Percentiles rank a stretch among this genome's conserved stretches.
These are phyloP conservation scores for Aphaenogaster ashmeadi DNA, from an alignment of 1,140 invertebrate genomes.

Conservation along the genomic window DNA sequence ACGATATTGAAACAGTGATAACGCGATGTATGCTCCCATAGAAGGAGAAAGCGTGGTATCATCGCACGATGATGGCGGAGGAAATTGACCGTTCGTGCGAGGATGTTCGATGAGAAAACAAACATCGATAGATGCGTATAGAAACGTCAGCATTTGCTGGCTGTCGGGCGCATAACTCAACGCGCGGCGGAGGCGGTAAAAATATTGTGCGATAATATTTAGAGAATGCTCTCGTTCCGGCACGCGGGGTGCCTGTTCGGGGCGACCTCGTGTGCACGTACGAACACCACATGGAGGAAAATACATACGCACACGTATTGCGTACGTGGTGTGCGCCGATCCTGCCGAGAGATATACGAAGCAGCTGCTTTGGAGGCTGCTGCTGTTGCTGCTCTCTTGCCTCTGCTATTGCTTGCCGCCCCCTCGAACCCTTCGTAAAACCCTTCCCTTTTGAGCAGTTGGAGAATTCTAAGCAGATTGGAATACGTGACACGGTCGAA, in stretches of 20 bases:
- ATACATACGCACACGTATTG: conserved; percentile 44
- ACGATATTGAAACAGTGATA: conserved; percentile 31
- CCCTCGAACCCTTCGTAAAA: conserved; percentile 15
- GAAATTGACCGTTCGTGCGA: conserved; percentile 12
- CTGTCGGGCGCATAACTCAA: conserved; percentile 34
- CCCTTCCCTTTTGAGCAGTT: neutral
- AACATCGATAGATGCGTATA: conserved; percentile 54
- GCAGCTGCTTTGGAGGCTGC: conserved; percentile 74
- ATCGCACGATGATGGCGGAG: neutral
- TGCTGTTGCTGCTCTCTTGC: conserved; percentile 58
- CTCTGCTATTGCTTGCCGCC: conserved; percentile 51
- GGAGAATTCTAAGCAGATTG: conserved; percentile 16
- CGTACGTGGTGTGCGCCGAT: conserved; percentile 75
- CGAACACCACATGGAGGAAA: conserved; percentile 45
- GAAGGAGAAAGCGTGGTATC: conserved; percentile 14
- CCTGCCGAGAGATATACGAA: conserved; percentile 81
- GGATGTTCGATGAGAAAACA: conserved; percentile 55
- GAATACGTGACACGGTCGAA: neutral
- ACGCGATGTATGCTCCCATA: neutral
- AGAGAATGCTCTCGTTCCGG: conserved; percentile 77
- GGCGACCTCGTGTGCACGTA: conserved; percentile 55
- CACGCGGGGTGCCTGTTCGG: conserved; percentile 68
- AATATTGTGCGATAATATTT: conserved; percentile 82
- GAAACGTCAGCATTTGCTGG: conserved; percentile 50
- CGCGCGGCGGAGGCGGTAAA: conserved; percentile 65